A percentile compares a stretch with the other conserved stretches of the same genome.
Evolutionary conservation across 2,113 vertebrate species (phyloP).

Genomic region (Setophaga petechia): DNA sequence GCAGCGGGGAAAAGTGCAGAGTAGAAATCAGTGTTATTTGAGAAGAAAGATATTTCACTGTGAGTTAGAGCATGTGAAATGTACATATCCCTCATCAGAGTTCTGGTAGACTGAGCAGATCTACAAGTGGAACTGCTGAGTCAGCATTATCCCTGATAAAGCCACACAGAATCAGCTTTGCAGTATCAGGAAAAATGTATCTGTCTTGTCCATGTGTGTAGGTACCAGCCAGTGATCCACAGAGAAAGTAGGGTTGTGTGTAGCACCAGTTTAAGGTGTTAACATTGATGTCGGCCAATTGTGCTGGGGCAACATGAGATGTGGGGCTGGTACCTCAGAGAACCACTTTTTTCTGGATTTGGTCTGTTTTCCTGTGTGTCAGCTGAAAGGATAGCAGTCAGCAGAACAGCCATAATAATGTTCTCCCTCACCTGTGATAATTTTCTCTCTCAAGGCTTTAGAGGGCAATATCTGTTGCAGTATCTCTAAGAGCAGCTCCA

Average conservation of each 20-base stretch:
- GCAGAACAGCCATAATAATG: neutral
- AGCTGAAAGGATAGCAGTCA: neutral
- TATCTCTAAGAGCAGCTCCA: neutral
- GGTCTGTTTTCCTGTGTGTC: neutral
- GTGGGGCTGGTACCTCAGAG: rapidly evolving
- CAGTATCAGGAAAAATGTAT: neutral
- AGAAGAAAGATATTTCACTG: neutral
- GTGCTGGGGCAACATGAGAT: neutral
- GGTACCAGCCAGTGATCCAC: neutral
- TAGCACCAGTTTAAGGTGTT: neutral
- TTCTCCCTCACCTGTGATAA: neutral
- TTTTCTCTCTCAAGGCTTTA: neutral
- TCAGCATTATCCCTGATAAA: neutral
- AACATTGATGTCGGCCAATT: neutral
- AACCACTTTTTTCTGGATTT: neutral
- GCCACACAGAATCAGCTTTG: neutral
- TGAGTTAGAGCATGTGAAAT: neutral
- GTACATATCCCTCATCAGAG: neutral
- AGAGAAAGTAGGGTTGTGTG: neutral
- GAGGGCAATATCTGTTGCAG: neutral
- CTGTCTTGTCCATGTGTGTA: rapidly evolving
- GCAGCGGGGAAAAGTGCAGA: neutral
- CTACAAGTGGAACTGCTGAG: neutral
- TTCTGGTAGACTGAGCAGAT: neutral
- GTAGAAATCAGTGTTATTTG: neutral